Evolutionary conservation across 2,797 vertebrate species (phyloP), one percentile per base, ranked within the genome.

Genomic region (Muscicapa comitata): DNA sequence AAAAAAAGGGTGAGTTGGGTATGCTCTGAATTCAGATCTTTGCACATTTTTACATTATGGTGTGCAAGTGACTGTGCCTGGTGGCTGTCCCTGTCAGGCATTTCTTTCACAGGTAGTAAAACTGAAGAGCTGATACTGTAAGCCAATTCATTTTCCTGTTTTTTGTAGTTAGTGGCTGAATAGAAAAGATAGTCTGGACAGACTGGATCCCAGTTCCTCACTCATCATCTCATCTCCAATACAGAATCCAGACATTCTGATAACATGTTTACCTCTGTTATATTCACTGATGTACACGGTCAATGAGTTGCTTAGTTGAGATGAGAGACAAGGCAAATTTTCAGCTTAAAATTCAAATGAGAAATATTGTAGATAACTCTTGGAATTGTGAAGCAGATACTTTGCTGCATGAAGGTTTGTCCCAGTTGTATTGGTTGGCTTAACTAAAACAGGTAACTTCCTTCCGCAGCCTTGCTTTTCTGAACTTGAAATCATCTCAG

Each of bases 361-460:
- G 59, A 65, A 75, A 7, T 37, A 13, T 29, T 59, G 43, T 26
- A 19, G 31, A 2, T 43, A 68, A 25, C 37, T 38, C 1, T 48
- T 33, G 59, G 9, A 81, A 21, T 53, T 62, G 28, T 43, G 28
- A 57, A 53, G n/a, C 11, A 40, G 33, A 1, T 83, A 19, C 6
- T 90, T 24, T 26, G 43, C 18, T 85, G 25, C 33, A 2, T 59
- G 19, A 55, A 51, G 8, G 9, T 51, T 91, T 75, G 26, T 74
- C 23, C 31, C 35, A 37, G 1, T 37, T 70, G 4, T 76, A 45
- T 76, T 0, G 0, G 8, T 66, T 79, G 28, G 35, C 63, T 35
- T 73, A 18, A 73, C 42, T 40, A 50, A 90, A 76, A 68, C 11
- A 45, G 0, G 1, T 9, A 25, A n/a, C 17, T 31, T 62, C 25